Conservation (phyloP, 1,140 invertebrate genomes). For the Pemphigus obesinymphae region DNA sequence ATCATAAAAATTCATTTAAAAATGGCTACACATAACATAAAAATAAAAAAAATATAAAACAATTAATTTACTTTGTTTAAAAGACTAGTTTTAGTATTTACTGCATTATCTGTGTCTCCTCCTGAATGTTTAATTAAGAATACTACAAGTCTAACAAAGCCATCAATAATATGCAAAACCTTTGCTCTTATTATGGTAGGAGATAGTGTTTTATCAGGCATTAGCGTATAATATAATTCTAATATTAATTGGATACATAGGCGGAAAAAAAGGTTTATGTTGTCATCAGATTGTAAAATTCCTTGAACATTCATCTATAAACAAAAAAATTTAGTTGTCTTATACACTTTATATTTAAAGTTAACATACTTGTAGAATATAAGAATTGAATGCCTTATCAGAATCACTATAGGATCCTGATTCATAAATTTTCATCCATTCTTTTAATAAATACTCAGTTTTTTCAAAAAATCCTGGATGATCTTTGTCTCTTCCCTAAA, state of each 20-base stretch:
- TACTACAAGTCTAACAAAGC: conserved; percentile 89
- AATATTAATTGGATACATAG: conserved; percentile 95
- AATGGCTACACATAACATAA: too few relatives aligned
- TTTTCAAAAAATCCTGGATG: conserved; percentile 91
- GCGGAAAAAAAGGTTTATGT: conserved; percentile 95
- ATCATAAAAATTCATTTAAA: too few relatives aligned
- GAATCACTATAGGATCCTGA: conserved; percentile 76
- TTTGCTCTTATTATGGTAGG: conserved; percentile 64
- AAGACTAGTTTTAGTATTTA: conserved; percentile 91
- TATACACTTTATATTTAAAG: too few relatives aligned
- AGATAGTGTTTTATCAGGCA: conserved; percentile 62
- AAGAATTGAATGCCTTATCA: conserved; percentile 87
- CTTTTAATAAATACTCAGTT: conserved; percentile 85
- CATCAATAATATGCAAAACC: conserved; percentile 93
- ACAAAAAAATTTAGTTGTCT: too few relatives aligned
- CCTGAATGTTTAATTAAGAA: conserved; percentile 92
- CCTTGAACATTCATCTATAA: conserved; percentile 85
- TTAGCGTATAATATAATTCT: conserved; percentile 81
- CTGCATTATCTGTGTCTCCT: conserved; percentile 79
- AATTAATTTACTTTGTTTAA: conserved; percentile 79
- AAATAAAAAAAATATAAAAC: too few relatives aligned
- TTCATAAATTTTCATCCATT: conserved; percentile 90
- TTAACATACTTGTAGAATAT: conserved; percentile 68
- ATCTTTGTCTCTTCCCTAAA: conserved; percentile 82
- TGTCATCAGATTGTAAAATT: conserved; percentile 93